A percentile compares a stretch with the other conserved stretches of the same genome.
Evolutionary conservation across 2,888 invertebrate species (phyloP).

Genomic region (Aleiodes alternator): DNA sequence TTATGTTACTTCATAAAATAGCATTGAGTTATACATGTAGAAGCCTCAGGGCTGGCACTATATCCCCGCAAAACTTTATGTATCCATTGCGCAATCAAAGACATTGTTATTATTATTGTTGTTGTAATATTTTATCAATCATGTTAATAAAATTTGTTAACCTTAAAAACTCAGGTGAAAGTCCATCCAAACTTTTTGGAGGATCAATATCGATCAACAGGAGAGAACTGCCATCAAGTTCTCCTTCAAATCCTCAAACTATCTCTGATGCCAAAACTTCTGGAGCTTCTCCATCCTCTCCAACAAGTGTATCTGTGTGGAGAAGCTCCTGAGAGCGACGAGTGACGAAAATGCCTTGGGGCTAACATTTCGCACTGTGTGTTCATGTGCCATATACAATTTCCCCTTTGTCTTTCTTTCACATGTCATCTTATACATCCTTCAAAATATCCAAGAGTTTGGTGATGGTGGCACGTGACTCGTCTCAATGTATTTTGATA

Average conservation of each 20-base stretch:
- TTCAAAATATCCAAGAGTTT: not conserved
- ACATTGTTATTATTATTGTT: no score
- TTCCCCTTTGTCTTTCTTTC: not conserved
- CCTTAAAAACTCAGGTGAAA: constrained; percentile 9
- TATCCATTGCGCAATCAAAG: no score
- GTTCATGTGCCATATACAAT: constrained; percentile 12
- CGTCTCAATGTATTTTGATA: no score
- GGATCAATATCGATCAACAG: constrained; percentile 36
- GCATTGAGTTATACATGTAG: no score
- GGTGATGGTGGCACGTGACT: no score
- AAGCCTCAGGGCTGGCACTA: no score
- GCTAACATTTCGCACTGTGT: constrained; percentile 6
- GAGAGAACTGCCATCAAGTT: not conserved
- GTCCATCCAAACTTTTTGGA: not conserved
- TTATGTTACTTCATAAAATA: no score
- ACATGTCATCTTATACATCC: not conserved
- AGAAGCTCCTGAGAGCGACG: not conserved
- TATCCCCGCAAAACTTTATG: no score
- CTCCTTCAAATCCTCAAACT: not conserved
- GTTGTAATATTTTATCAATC: no score
- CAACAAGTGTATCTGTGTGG: not conserved
- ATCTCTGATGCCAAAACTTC: constrained; percentile 8
- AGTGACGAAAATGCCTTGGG: not conserved
- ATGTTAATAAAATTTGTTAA: no score
- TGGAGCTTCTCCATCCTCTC: no score